phyloP scores from a whole-genome alignment of 2,888 invertebrate species.

The Operophtera brumata region DNA sequence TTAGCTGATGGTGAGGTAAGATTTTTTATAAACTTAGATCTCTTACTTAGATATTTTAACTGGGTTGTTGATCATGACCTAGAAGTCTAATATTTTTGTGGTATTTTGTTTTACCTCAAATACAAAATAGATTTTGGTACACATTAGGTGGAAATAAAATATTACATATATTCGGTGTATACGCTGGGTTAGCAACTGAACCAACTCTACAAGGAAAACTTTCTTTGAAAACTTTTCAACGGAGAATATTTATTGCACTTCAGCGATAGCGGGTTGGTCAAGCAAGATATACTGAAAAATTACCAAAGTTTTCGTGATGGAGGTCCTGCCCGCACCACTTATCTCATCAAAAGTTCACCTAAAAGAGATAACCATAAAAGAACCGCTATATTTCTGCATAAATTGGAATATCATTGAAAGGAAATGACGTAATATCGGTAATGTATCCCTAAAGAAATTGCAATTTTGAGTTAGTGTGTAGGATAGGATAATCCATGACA shows the following conservation, averaged over 20 bases:
- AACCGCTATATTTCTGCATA: conserved; percentile 9
- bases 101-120: background rate
- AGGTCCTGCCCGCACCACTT: background rate
- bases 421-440: conserved; percentile 26
- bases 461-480: conserved; percentile 44
- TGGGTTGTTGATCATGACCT: background rate
- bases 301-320: conserved; percentile 4
- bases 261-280: conserved; percentile 10
- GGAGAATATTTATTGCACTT: conserved; percentile 12
- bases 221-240: conserved; percentile 4
- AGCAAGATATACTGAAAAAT: conserved; percentile 6
- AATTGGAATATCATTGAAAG: conserved; percentile 20
- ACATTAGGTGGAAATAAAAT: too few relatives aligned
- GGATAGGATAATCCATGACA: conserved; percentile 48
- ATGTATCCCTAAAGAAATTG: conserved; percentile 37
- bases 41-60: background rate
- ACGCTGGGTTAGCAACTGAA: background rate
- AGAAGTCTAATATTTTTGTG: background rate
- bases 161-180: background rate
- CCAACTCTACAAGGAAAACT: background rate
- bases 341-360: conserved; percentile 5
- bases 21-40: background rate
- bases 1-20: background rate
- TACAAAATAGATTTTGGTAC: background rate
- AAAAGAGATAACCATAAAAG: conserved; percentile 12